phyloP scores from a whole-genome alignment of 2,888 invertebrate genomes.

The Drosophila koepferae region DNA sequence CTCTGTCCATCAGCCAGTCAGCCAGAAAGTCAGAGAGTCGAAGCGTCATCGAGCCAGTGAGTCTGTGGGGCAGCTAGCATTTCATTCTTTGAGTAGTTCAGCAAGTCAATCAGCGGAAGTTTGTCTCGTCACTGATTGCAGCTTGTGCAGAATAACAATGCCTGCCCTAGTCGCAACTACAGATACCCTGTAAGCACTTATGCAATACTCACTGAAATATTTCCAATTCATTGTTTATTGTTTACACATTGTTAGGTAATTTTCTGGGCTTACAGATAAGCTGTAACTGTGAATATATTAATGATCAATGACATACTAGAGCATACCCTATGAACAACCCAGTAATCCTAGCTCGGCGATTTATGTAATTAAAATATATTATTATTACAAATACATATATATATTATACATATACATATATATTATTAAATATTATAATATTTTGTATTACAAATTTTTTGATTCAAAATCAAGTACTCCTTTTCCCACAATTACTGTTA shows the following conservation, averaged over 20 bases:
- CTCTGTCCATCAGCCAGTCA: conserved; percentile 13
- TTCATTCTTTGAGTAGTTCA: conserved; percentile 60
- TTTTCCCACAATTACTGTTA: background rate
- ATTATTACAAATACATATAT: too few relatives aligned
- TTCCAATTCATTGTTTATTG: background rate
- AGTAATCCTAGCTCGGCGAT: background rate
- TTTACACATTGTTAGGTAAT: background rate
- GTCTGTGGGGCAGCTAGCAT: conserved; percentile 26
- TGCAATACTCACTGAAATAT: background rate
- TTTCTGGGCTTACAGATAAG: background rate
- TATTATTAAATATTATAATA: too few relatives aligned
- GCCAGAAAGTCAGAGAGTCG: conserved; percentile 1
- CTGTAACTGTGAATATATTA: background rate
- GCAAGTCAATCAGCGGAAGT: conserved; percentile 64
- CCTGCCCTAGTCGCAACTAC: background rate
- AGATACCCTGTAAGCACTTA: conserved; percentile 4
- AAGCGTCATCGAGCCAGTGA: background rate
- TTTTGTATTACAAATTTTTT: too few relatives aligned
- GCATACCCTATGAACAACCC: background rate
- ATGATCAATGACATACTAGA: background rate
- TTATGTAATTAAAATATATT: too few relatives aligned
- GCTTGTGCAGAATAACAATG: conserved; percentile 15
- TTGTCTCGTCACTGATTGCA: conserved; percentile 48
- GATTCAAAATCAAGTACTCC: background rate
- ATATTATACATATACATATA: too few relatives aligned